Evolutionary conservation across 2,113 vertebrate genomes (phyloP).

Genomic region (Eira barbara): DNA sequence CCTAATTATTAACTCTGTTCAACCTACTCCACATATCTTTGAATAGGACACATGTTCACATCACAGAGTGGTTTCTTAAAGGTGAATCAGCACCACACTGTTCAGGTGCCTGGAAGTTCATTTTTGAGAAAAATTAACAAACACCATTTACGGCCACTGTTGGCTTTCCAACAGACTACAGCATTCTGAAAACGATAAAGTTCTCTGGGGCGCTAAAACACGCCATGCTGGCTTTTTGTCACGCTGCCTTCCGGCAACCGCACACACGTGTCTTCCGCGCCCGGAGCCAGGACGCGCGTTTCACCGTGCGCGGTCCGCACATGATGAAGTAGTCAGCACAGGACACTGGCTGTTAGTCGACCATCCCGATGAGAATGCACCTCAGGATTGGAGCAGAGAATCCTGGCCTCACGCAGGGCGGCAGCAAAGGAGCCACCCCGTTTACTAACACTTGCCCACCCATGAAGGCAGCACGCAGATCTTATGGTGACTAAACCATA

Average conservation of each 20-base stretch:
- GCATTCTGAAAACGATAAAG: neutral
- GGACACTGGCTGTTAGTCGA: neutral
- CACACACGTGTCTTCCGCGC: accelerated
- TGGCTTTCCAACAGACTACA: neutral
- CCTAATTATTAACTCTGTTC: neutral
- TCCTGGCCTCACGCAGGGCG: too few species aligned
- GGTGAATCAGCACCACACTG: neutral
- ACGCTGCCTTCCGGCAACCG: accelerated
- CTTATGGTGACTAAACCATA: neutral
- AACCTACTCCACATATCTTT: neutral
- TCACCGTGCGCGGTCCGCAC: accelerated
- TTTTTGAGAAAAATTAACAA: neutral
- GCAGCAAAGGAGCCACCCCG: accelerated
- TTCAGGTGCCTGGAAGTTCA: too few species aligned
- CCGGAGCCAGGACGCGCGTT: accelerated
- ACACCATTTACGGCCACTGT: neutral
- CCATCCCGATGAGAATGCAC: accelerated
- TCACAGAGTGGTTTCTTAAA: neutral
- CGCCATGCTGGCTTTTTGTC: accelerated
- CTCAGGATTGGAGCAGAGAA: neutral
- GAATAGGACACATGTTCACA: neutral
- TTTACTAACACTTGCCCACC: too few species aligned
- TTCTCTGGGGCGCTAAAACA: neutral
- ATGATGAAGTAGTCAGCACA: neutral
- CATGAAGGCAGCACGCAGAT: neutral